Conservation (phyloP, 2,113 vertebrate species). For the Myotis yumanensis region DNA sequence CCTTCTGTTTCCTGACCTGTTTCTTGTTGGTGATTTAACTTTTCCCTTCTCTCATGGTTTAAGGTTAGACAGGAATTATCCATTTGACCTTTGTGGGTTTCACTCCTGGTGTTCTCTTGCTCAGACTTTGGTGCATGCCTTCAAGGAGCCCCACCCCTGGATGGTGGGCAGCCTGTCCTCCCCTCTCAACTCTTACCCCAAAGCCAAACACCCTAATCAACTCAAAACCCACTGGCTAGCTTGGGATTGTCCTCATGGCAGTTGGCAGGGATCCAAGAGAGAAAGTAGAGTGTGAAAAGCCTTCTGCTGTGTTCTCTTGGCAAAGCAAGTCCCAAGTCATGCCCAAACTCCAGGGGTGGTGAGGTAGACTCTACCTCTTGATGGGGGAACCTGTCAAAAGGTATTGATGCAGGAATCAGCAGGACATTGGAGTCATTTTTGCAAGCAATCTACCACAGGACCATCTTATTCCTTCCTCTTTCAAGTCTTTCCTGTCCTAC, state of each 20-base stretch:
- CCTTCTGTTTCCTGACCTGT: slow-evolving; percentile 37
- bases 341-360: not conserved
- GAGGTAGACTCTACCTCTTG: not conserved
- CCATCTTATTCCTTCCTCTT: not conserved
- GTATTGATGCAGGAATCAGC: not conserved
- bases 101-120: slow-evolving; percentile 42
- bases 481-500: not conserved
- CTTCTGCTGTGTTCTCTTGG: slow-evolving; percentile 11
- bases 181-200: not conserved
- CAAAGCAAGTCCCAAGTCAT: not conserved
- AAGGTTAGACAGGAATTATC: slow-evolving; percentile 47
- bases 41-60: slow-evolving; percentile 33
- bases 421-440: not conserved
- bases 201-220: not conserved
- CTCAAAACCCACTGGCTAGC: not conserved
- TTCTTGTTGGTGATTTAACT: slow-evolving; percentile 49
- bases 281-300: not conserved
- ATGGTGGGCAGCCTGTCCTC: not conserved
- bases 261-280: not conserved
- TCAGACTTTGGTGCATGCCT: not conserved
- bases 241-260: not conserved
- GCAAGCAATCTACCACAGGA: not conserved
- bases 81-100: slow-evolving; percentile 60
- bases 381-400: not conserved
- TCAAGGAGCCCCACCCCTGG: not conserved